These are phyloP conservation scores for Horisme vitalbata DNA, from an alignment of 2,888 invertebrate genomes.

Conservation along the genomic window DNA sequence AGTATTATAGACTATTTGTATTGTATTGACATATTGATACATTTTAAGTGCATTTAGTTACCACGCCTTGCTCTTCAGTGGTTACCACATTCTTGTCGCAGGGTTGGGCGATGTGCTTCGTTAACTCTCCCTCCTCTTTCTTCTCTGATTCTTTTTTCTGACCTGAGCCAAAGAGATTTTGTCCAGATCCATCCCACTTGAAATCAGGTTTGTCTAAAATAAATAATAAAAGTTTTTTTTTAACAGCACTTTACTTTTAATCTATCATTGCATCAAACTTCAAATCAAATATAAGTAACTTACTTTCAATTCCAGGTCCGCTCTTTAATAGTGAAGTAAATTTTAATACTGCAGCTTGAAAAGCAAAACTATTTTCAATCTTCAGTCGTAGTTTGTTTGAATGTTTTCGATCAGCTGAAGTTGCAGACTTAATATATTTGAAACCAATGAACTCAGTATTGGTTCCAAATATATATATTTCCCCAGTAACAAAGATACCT, in stretches of 20 bases:
- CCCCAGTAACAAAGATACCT: slow-evolving; percentile 2
- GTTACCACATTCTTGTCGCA: slow-evolving; percentile 92
- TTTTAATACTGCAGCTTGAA: no score
- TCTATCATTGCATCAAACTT: no score
- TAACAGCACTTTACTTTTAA: neutral
- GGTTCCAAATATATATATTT: slow-evolving; percentile 38
- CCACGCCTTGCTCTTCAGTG: slow-evolving; percentile 97
- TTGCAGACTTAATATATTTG: slow-evolving; percentile 34
- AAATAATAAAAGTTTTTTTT: slow-evolving; percentile 3
- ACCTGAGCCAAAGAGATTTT: slow-evolving; percentile 80
- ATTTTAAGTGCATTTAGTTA: no score
- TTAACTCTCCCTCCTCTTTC: slow-evolving; percentile 56
- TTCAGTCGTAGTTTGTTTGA: slow-evolving; percentile 23
- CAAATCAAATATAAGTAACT: slow-evolving; percentile 5
- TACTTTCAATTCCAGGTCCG: slow-evolving; percentile 28
- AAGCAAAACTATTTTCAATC: slow-evolving; percentile 30
- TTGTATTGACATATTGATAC: no score
- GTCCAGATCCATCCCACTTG: slow-evolving; percentile 86
- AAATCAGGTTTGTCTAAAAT: slow-evolving; percentile 77
- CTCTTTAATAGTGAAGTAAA: no score
- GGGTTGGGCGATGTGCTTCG: slow-evolving; percentile 92
- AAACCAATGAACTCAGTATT: slow-evolving; percentile 15
- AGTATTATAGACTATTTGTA: no score
- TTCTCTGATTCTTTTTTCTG: slow-evolving; percentile 49
- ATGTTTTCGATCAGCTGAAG: slow-evolving; percentile 35